Evolutionary conservation across 2,888 invertebrate genomes (phyloP).

Genomic region (Thymelicus lineola): DNA sequence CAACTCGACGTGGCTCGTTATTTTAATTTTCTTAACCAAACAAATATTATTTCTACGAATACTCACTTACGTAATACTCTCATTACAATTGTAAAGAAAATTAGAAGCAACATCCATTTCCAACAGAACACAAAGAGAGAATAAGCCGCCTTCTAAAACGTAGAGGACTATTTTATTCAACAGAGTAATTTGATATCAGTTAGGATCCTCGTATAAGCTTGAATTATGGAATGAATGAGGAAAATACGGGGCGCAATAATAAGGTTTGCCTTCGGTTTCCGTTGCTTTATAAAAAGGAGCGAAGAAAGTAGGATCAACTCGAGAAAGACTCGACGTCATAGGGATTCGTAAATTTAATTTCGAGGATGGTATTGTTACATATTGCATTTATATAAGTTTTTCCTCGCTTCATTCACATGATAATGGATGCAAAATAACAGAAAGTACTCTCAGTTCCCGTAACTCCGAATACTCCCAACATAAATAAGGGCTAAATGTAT

Average conservation of each 20-base stretch:
- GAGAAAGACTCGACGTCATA: conserved; percentile 58
- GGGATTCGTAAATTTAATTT: conserved; percentile 67
- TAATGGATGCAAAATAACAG: conserved; percentile 64
- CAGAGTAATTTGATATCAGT: conserved; percentile 29
- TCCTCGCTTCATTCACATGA: conserved; percentile 62
- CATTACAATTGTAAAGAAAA: background rate
- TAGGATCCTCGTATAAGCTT: conserved; percentile 18
- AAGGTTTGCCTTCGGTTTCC: conserved; percentile 31
- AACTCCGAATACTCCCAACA: conserved; percentile 46
- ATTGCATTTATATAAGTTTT: conserved; percentile 65
- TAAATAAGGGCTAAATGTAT: conserved; percentile 59
- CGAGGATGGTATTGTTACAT: conserved; percentile 66
- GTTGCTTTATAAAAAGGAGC: conserved; percentile 37
- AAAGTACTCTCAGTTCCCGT: conserved; percentile 48
- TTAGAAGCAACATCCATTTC: conserved; percentile 1
- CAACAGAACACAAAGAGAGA: background rate
- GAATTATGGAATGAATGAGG: conserved; percentile 30
- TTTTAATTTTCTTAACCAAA: no score
- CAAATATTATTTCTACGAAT: no score
- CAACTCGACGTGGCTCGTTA: no score
- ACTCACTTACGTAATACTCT: no score
- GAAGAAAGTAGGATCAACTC: conserved; percentile 41
- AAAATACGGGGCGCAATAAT: conserved; percentile 30
- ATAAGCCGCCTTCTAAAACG: conserved; percentile 3
- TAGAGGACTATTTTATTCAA: conserved; percentile 16